These are phyloP conservation scores for Lordiphosa collinella DNA, from an alignment of 1,140 invertebrate species.

Conservation along the genomic window DNA sequence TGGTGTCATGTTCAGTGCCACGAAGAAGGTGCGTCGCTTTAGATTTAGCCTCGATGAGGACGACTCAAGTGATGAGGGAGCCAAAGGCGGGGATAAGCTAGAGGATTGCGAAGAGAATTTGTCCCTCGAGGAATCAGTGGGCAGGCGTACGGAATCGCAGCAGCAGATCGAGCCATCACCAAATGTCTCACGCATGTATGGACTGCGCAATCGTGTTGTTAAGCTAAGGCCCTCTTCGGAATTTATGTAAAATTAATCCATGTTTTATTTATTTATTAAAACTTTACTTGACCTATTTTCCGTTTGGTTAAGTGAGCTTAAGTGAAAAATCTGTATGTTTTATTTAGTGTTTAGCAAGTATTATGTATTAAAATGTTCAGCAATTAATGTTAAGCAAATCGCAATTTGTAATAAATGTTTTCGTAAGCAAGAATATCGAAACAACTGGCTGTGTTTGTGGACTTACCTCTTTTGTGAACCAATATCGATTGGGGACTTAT, in stretches of 20 bases:
- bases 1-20: slow-evolving; percentile 68
- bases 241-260: slow-evolving; percentile 43
- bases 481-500: too few relatives aligned
- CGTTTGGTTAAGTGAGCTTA: too few relatives aligned
- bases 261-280: slow-evolving; percentile 11
- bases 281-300: too few relatives aligned
- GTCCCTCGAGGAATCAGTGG: slow-evolving; percentile 28
- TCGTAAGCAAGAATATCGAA: too few relatives aligned
- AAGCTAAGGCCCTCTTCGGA: slow-evolving; percentile 58
- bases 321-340: too few relatives aligned
- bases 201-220: slow-evolving; percentile 53
- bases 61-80: slow-evolving; percentile 29
- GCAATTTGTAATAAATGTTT: too few relatives aligned
- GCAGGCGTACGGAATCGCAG: background rate
- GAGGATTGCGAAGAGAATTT: slow-evolving; percentile 55
- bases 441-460: too few relatives aligned
- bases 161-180: background rate
- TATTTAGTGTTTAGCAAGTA: too few relatives aligned
- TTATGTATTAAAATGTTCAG: too few relatives aligned
- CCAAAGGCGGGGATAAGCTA: slow-evolving; percentile 21
- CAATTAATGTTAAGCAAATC: too few relatives aligned
- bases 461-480: too few relatives aligned
- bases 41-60: slow-evolving; percentile 53
- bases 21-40: slow-evolving; percentile 67
- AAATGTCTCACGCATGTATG: slow-evolving; percentile 26